phyloP scores from a whole-genome alignment of 2,888 invertebrate genomes.

The Cenopis cana region DNA sequence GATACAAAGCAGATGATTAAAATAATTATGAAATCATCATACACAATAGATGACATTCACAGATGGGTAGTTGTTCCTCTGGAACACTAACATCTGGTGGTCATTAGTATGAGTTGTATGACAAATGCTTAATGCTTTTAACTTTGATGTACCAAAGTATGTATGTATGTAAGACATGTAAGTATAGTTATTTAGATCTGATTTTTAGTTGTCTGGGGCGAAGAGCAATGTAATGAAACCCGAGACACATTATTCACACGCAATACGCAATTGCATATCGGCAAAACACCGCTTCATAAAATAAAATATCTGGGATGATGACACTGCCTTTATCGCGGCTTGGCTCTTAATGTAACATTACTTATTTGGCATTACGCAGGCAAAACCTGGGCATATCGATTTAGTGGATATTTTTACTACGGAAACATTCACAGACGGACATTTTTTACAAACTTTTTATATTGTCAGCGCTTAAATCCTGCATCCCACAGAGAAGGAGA shows the following conservation, averaged over 20 bases:
- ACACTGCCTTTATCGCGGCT: background rate
- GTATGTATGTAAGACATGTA: too few relatives aligned
- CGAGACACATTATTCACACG: slow-evolving; percentile 24
- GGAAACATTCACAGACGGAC: too few relatives aligned
- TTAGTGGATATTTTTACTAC: background rate
- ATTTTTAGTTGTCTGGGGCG: background rate
- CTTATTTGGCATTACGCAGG: too few relatives aligned
- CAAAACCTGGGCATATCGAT: background rate
- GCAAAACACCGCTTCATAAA: slow-evolving; percentile 27
- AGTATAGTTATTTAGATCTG: background rate
- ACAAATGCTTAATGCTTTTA: too few relatives aligned
- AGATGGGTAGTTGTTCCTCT: background rate
- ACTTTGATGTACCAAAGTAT: too few relatives aligned
- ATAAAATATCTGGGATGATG: slow-evolving; percentile 10
- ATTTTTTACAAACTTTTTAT: too few relatives aligned
- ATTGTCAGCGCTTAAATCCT: too few relatives aligned
- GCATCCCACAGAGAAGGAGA: too few relatives aligned
- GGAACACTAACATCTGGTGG: background rate
- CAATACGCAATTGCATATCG: slow-evolving; percentile 26
- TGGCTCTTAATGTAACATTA: background rate
- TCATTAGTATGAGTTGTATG: too few relatives aligned
- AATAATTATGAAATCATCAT: background rate
- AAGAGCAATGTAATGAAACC: slow-evolving; percentile 30
- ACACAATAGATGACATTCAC: background rate
- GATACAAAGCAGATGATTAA: background rate